Conservation (phyloP, 2,113 vertebrate genomes). For the Gymnorhina tibicen region DNA sequence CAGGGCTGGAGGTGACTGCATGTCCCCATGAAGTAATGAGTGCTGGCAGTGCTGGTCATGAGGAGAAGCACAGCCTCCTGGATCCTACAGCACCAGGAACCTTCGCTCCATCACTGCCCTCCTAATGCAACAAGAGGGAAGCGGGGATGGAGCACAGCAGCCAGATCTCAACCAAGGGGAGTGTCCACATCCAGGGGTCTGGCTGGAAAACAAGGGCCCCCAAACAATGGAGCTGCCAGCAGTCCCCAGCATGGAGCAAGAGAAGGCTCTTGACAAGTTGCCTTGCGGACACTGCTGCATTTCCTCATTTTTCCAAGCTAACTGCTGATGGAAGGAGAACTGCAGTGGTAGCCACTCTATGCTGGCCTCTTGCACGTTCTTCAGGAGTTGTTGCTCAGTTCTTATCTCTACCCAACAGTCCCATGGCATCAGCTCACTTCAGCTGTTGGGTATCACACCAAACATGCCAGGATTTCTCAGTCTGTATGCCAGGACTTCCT, state of each 20-base stretch:
- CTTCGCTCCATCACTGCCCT: not conserved
- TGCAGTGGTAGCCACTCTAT: not conserved
- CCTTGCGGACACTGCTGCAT: not conserved
- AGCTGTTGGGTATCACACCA: not conserved
- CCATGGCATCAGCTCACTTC: not conserved
- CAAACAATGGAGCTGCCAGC: not conserved
- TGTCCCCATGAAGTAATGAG: not conserved
- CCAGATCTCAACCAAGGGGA: not conserved
- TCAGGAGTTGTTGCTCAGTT: not conserved
- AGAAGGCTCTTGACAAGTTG: not conserved
- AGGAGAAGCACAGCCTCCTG: not conserved
- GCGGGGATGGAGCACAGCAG: not conserved
- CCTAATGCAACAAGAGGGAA: not conserved
- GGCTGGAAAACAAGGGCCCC: not conserved
- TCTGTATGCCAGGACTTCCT: not conserved
- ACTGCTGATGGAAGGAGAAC: not conserved
- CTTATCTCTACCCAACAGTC: not conserved
- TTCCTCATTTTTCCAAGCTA: not conserved
- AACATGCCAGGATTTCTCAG: not conserved
- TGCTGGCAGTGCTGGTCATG: not conserved
- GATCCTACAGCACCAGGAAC: not conserved
- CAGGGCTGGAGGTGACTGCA: not conserved
- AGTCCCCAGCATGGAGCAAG: not conserved
- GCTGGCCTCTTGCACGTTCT: not conserved
- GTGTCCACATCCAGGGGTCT: not conserved